Percentiles rank a stretch among this genome's conserved stretches.
Conservation (phyloP, 2,888 invertebrate genomes). For the Hylaea fasciaria region DNA sequence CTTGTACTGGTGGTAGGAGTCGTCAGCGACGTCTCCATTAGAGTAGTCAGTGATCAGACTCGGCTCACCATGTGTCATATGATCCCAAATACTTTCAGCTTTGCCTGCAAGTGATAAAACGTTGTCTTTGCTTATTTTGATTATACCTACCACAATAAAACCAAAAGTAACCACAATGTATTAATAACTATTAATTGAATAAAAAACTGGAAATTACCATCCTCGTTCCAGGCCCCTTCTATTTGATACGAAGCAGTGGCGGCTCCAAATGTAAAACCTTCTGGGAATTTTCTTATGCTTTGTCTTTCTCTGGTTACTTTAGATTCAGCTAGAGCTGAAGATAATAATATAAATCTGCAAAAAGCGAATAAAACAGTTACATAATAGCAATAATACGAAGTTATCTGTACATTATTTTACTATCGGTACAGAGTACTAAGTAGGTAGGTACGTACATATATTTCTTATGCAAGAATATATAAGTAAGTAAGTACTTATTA, state of each 20-base stretch:
- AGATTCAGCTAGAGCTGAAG: slow-evolving; percentile 48
- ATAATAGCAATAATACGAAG: not conserved
- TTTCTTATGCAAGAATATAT: no score
- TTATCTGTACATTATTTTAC: no score
- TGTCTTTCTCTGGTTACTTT: slow-evolving; percentile 28
- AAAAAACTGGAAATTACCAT: slow-evolving; percentile 58
- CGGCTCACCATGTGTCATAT: slow-evolving; percentile 73
- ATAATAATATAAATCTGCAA: slow-evolving; percentile 28
- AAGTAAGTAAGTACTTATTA: no score
- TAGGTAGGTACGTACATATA: no score
- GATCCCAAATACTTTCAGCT: slow-evolving; percentile 87
- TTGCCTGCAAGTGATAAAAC: slow-evolving; percentile 65
- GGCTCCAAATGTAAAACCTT: slow-evolving; percentile 55
- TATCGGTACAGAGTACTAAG: no score
- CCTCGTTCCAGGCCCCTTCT: slow-evolving; percentile 80
- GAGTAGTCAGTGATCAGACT: slow-evolving; percentile 79
- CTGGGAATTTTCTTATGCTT: slow-evolving; percentile 51
- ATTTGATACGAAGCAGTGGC: slow-evolving; percentile 79
- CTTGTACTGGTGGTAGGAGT: slow-evolving; percentile 86
- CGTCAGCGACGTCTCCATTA: slow-evolving; percentile 85
- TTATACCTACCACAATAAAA: no score
- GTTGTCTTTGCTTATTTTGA: not conserved
- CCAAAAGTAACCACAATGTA: no score
- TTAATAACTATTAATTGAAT: no score
- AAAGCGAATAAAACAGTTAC: not conserved